Percentiles rank a stretch among this genome's conserved stretches.
These are phyloP conservation scores for Conopomorpha cramerella DNA, from an alignment of 1,140 invertebrate species.

Conservation along the genomic window DNA sequence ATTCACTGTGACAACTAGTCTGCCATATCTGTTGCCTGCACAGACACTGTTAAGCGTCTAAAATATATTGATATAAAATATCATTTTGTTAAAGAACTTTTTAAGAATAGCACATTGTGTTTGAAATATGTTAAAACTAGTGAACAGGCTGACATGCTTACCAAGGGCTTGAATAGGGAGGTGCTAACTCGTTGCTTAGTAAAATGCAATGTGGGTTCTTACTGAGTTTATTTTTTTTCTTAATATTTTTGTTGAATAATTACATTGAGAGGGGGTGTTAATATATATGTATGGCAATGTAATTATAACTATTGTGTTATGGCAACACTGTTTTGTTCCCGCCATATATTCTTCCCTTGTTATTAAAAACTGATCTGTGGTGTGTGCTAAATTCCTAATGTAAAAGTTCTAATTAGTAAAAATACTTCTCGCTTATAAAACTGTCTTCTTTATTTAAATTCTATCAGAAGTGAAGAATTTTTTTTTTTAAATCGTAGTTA, in stretches of 20 bases:
- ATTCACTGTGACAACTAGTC: background rate
- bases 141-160: background rate
- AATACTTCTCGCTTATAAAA: too few relatives aligned
- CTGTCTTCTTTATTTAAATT: too few relatives aligned
- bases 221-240: background rate
- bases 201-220: background rate
- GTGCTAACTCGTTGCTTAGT: background rate
- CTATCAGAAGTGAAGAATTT: too few relatives aligned
- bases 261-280: constrained; percentile 1
- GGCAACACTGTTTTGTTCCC: too few relatives aligned
- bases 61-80: background rate
- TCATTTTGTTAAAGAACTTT: background rate
- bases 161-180: background rate
- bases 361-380: too few relatives aligned
- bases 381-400: too few relatives aligned
- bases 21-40: background rate
- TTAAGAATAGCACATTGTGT: background rate
- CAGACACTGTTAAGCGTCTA: background rate
- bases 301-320: too few relatives aligned
- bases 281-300: too few relatives aligned
- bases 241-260: background rate
- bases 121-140: background rate
- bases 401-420: too few relatives aligned
- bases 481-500: too few relatives aligned
- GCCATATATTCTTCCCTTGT: too few relatives aligned